Evolutionary conservation across 2,888 invertebrate genomes (phyloP), one percentile per base, ranked within the genome.

Genomic region (Iselma pallidipennis): DNA sequence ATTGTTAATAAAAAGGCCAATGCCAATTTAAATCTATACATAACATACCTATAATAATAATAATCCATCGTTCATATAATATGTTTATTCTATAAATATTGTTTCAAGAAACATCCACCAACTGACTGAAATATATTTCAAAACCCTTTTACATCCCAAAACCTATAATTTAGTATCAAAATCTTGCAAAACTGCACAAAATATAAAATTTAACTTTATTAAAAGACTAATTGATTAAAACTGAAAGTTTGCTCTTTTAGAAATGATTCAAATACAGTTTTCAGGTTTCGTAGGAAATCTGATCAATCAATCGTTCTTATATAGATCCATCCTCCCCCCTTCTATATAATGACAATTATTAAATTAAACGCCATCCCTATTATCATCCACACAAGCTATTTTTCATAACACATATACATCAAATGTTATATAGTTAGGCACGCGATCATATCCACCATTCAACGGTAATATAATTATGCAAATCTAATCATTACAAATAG

Each of bases 401-500:
- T 71, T 73, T 74, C 71, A 66, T 59, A 72, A 73, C 66, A 73
- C 66, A 60, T 69, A 62, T 67, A 70, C 72, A 76, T 76, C 73
- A 76, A 75, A 75, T 74, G 71, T 68, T 62, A 71, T 70, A 73
- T 68, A 66, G 68, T 21, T 19, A 21, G 21, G 12, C 63, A 63
- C 63, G 63, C 63, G 63, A 63, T 63, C 49, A 23, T 23, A 42
- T 21, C 14, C 28, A 28, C 23, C 55, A 31, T 52, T 48, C 49
- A 55, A 25, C 23, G 21, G 64, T 74, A 74, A 74, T 70, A 67
- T 70, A 74, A 73, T 74, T 74, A 74, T 74, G 74, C 68, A 74
- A 71, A 74, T 74, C 67, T 73, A 73, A 75, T 71, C 71, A 68
- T 74, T 72, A 74, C 75, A 74, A 75, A 74, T 76, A 67, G 65